phyloP scores from a whole-genome alignment of 2,888 invertebrate species.

The Acronicta leporina region DNA sequence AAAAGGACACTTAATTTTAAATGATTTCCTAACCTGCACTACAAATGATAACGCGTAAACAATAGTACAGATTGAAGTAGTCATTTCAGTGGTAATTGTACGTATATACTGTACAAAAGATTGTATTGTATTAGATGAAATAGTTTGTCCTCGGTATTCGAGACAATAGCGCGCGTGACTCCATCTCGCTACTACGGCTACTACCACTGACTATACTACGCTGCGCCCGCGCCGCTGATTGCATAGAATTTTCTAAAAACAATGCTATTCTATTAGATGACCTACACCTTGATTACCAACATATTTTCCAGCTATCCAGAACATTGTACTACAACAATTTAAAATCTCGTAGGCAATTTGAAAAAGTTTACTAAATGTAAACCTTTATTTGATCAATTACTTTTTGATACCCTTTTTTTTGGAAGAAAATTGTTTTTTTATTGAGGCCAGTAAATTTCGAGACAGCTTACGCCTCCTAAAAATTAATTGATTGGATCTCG shows the following conservation, averaged over 20 bases:
- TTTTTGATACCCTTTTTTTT: conserved; percentile 79
- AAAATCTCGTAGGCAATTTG: conserved; percentile 57
- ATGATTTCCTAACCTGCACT: neutral
- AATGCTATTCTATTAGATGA: conserved; percentile 66
- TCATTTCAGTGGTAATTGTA: conserved; percentile 65
- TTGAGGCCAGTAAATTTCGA: conserved; percentile 83
- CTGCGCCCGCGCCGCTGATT: conserved; percentile 60
- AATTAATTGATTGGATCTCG: conserved; percentile 89
- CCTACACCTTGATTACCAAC: conserved; percentile 60
- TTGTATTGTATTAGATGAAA: conserved; percentile 64
- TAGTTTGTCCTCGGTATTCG: conserved; percentile 63
- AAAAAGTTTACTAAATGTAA: conserved; percentile 64
- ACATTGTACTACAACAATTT: conserved; percentile 60
- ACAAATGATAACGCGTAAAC: neutral
- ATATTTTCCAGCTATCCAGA: conserved; percentile 63
- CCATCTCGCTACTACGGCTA: conserved; percentile 63
- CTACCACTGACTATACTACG: conserved; percentile 34
- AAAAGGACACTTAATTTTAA: neutral
- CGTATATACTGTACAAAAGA: conserved; percentile 56
- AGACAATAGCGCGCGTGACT: conserved; percentile 81
- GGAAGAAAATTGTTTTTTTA: conserved; percentile 79
- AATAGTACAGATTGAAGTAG: conserved; percentile 54
- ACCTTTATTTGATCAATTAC: conserved; percentile 82
- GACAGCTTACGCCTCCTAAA: conserved; percentile 85
- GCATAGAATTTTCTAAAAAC: conserved; percentile 68